phyloP scores from a whole-genome alignment of 2,113 vertebrate species.

The Hemicordylus capensis region DNA sequence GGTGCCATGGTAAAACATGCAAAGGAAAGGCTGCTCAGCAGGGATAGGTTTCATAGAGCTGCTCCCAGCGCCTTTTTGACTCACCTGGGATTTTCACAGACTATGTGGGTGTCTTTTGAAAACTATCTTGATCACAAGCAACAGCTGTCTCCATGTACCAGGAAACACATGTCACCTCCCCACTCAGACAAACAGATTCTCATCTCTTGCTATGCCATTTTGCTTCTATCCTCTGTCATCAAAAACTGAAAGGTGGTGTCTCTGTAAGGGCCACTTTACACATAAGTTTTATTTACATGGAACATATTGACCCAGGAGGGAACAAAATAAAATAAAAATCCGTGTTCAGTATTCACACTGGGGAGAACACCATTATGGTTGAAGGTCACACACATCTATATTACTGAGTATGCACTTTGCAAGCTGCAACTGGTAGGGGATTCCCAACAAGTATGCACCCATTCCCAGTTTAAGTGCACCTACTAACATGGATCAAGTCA shows the following conservation, averaged over 20 bases:
- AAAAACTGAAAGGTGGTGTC: not conserved
- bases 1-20: conserved; percentile 16
- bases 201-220: not conserved
- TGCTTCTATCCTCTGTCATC: too few species aligned
- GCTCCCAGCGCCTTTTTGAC: not conserved
- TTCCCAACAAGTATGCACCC: too few species aligned
- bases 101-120: not conserved
- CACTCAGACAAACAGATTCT: not conserved
- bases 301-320: not conserved
- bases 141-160: not conserved
- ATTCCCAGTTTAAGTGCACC: not conserved
- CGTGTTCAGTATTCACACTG: not conserved
- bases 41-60: not conserved
- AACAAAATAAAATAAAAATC: not conserved
- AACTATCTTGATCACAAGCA: not conserved
- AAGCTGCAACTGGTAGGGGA: not conserved
- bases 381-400: not conserved
- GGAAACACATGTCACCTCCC: not conserved
- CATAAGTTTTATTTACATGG: not conserved
- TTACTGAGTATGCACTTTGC: not conserved
- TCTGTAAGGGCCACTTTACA: not conserved
- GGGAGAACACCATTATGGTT: not conserved
- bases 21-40: conserved; percentile 3
- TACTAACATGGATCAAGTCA: not conserved
- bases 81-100: conserved; percentile 2